phyloP scores from a whole-genome alignment of 2,888 invertebrate species.

The Phrixothrix hirtus region DNA sequence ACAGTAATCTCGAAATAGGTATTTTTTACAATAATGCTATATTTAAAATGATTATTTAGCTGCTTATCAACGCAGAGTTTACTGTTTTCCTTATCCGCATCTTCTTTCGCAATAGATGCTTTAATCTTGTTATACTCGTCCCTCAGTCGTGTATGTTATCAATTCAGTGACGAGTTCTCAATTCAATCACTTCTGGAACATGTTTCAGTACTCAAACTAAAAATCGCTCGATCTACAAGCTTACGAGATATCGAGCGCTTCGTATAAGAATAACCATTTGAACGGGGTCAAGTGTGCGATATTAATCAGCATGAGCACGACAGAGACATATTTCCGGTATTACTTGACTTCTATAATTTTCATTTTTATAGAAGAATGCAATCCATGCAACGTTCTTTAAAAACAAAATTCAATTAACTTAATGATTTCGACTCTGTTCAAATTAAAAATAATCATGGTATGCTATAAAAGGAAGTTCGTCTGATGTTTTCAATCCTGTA shows the following conservation, averaged over 20 bases:
- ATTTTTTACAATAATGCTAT: too few relatives aligned
- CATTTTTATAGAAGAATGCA: constrained; percentile 10
- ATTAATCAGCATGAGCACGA: constrained; percentile 28
- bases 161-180: constrained; percentile 35
- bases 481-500: too few relatives aligned
- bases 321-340: constrained; percentile 21
- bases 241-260: constrained; percentile 29
- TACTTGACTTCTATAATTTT: constrained; percentile 17
- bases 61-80: constrained; percentile 15
- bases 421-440: constrained; percentile 8
- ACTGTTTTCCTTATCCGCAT: constrained; percentile 9
- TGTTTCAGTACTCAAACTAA: constrained; percentile 42
- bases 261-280: constrained; percentile 33
- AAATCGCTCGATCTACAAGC: constrained; percentile 33
- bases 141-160: constrained; percentile 29
- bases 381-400: constrained; percentile 1
- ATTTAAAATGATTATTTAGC: constrained; percentile 24
- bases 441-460: constrained; percentile 31
- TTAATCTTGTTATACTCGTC: constrained; percentile 34
- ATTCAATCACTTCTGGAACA: constrained; percentile 41
- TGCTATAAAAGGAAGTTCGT: too few relatives aligned
- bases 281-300: constrained; percentile 32
- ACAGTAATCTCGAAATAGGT: too few relatives aligned
- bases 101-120: constrained; percentile 14
- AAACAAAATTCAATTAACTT: constrained; percentile 16